These are phyloP conservation scores for Apocrypta bakeri DNA, from an alignment of 1,140 invertebrate species.

Conservation along the genomic window DNA sequence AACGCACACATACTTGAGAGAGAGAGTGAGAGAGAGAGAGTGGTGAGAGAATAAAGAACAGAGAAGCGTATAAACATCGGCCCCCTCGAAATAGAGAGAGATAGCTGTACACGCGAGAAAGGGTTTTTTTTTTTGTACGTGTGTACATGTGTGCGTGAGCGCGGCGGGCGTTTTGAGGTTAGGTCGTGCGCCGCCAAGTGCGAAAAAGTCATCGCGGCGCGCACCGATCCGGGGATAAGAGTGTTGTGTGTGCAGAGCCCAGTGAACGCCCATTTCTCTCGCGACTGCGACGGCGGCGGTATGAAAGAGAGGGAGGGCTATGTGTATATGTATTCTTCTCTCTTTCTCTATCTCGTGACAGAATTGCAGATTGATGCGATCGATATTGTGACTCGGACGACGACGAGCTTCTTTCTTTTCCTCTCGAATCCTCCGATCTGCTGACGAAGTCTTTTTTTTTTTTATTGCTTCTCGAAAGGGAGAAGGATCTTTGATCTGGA, in stretches of 20 bases:
- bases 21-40: constrained; percentile 19
- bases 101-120: background rate
- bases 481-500: no score
- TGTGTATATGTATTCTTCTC: constrained; percentile 2
- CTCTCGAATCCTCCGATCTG: no score
- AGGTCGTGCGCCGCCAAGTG: constrained; percentile 44
- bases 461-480: background rate
- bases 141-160: background rate
- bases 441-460: background rate
- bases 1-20: background rate
- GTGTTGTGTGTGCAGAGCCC: constrained; percentile 31
- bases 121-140: background rate
- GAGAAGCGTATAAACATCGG: constrained; percentile 13
- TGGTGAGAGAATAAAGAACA: background rate
- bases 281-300: constrained; percentile 35
- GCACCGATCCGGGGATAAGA: constrained; percentile 25
- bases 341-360: constrained; percentile 57
- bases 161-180: constrained; percentile 55
- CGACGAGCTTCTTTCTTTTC: no score
- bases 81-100: background rate
- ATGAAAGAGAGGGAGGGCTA: no score
- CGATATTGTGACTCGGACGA: constrained; percentile 62
- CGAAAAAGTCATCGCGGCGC: constrained; percentile 43
- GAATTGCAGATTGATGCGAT: constrained; percentile 70
- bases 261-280: constrained; percentile 72